Evolutionary conservation across 2,797 vertebrate species (phyloP).

Genomic region (Mionectes olivaceus): DNA sequence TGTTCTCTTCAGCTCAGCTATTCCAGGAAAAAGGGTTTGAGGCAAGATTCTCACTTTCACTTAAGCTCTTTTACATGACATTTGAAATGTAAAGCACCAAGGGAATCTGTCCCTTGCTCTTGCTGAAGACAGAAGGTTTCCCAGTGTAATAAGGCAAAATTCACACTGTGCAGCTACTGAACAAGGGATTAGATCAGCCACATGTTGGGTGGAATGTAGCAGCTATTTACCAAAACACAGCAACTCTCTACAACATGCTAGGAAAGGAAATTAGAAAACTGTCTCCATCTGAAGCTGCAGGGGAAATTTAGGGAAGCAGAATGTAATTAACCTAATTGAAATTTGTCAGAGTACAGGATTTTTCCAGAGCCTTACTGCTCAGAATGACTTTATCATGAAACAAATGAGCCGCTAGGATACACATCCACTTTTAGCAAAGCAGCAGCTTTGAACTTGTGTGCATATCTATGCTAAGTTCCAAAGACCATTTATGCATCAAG

Average conservation of each 20-base stretch:
- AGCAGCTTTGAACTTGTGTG: neutral
- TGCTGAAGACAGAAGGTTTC: neutral
- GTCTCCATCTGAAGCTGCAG: neutral
- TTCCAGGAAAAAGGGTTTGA: neutral
- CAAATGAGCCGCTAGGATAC: neutral
- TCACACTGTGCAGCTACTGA: neutral
- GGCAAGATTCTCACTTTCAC: neutral
- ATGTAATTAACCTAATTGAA: slow-evolving; percentile 47
- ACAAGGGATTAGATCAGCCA: slow-evolving; percentile 11
- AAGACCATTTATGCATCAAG: neutral
- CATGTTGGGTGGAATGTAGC: neutral
- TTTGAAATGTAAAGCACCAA: neutral
- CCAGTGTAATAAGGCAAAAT: neutral
- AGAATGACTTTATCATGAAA: slow-evolving; percentile 24
- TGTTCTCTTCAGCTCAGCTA: neutral
- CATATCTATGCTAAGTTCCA: neutral
- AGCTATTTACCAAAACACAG: slow-evolving; percentile 30
- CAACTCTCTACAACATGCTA: neutral
- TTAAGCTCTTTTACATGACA: neutral
- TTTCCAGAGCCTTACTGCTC: neutral
- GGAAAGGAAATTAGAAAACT: slow-evolving; percentile 39
- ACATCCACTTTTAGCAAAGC: neutral
- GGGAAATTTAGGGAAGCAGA: slow-evolving; percentile 9
- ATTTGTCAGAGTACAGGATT: slow-evolving; percentile 4
- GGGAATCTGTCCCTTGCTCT: neutral